phyloP scores from a whole-genome alignment of 53 echinoderm and acorn worm genomes.

The Pentamera pediparva region DNA sequence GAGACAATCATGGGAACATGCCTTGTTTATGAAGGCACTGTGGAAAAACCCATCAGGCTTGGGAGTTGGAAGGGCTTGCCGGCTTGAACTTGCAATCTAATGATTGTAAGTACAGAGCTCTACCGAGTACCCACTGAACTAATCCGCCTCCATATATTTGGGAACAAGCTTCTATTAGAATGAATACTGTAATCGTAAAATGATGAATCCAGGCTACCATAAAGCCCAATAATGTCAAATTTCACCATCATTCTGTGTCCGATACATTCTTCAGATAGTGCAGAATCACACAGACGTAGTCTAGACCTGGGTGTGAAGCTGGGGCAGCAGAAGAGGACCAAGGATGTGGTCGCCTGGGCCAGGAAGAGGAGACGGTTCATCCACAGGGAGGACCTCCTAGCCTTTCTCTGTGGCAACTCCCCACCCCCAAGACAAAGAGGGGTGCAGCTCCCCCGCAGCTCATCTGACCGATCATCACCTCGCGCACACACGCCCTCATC shows the following conservation, averaged over 20 bases:
- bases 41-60: too few relatives aligned
- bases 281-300: conserved; percentile 76
- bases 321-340: conserved; percentile 84
- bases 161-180: too few relatives aligned
- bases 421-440: conserved; percentile 62
- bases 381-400: conserved; percentile 80
- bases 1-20: too few relatives aligned
- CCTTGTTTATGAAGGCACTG: too few relatives aligned
- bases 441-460: conserved; percentile 53
- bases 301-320: conserved; percentile 82
- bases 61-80: too few relatives aligned
- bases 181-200: too few relatives aligned
- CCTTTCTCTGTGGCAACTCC: conserved; percentile 87
- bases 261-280: conserved; percentile 74
- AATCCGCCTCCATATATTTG: too few relatives aligned
- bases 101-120: too few relatives aligned
- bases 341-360: conserved; percentile 88
- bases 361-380: conserved; percentile 92
- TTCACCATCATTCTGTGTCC: background rate
- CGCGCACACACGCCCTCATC: conserved; percentile 63
- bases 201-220: too few relatives aligned
- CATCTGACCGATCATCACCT: conserved; percentile 75
- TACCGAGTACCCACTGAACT: too few relatives aligned
- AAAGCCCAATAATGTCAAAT: background rate
- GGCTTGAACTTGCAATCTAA: too few relatives aligned